Percentiles rank a stretch among this genome's conserved stretches.
phyloP scores from a whole-genome alignment of 2,888 invertebrate species.

The Tiliacea citrago region DNA sequence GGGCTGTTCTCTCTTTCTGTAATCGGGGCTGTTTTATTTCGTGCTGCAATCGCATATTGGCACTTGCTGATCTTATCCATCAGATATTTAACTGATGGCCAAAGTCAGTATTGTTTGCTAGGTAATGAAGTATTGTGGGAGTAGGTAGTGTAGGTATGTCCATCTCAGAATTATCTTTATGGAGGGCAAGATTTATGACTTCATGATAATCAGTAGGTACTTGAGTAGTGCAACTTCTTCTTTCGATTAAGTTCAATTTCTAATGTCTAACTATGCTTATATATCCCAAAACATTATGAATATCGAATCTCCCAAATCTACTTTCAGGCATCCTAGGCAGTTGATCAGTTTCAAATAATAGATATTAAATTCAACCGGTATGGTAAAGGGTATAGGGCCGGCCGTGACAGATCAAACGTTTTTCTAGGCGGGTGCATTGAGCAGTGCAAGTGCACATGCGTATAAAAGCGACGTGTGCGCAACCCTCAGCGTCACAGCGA shows the following conservation, averaged over 20 bases:
- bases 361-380: constrained; percentile 69
- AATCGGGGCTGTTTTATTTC: not conserved
- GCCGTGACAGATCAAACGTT: constrained; percentile 76
- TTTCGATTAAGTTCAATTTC: not conserved
- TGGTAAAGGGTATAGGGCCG: constrained; percentile 80
- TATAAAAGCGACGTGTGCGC: constrained; percentile 82
- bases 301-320: constrained; percentile 17
- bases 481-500: constrained; percentile 81
- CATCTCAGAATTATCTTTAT: not conserved
- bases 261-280: not conserved
- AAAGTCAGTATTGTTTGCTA: not conserved
- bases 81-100: not conserved
- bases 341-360: constrained; percentile 60
- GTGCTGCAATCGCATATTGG: not conserved
- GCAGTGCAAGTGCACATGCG: constrained; percentile 67
- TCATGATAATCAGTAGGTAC: not conserved
- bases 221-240: no score
- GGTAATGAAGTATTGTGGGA: not conserved
- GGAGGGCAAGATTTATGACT: not conserved
- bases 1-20: not conserved
- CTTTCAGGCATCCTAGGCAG: constrained; percentile 52
- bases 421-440: constrained; percentile 78
- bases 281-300: not conserved
- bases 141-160: no score
- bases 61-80: no score